Conservation (phyloP, 2,113 vertebrate genomes). For the Galbula dea region DNA sequence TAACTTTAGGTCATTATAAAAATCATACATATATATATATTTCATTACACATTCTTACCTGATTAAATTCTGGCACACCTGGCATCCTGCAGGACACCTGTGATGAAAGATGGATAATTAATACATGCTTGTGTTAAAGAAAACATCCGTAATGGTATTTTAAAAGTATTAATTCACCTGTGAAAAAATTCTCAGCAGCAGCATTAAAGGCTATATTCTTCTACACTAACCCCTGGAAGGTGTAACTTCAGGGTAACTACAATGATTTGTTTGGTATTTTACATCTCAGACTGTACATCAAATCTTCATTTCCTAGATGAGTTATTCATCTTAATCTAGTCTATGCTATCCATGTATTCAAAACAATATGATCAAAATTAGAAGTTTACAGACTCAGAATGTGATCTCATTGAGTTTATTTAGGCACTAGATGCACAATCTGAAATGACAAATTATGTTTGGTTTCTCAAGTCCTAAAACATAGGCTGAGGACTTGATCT, state of each 20-base stretch:
- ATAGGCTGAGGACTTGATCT: background rate
- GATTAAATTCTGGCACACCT: conserved; percentile 92
- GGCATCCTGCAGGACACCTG: conserved; percentile 87
- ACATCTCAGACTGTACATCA: background rate
- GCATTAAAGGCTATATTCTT: background rate
- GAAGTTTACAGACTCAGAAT: background rate
- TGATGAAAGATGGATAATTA: conserved; percentile 27
- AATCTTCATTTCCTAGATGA: background rate
- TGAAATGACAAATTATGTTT: background rate
- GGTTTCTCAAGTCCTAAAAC: background rate
- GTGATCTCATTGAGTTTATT: background rate
- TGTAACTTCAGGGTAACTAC: background rate
- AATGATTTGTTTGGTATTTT: background rate
- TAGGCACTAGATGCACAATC: background rate
- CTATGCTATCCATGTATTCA: background rate
- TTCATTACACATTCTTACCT: conserved; percentile 74
- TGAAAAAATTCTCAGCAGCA: background rate
- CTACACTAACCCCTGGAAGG: background rate
- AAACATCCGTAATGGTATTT: background rate
- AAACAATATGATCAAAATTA: background rate
- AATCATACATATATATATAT: background rate
- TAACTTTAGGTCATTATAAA: background rate
- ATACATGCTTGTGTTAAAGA: background rate
- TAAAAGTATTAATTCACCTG: background rate
- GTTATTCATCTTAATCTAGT: background rate